phyloP scores from a whole-genome alignment of 2,113 vertebrate species.

The Callocephalon fimbriatum region DNA sequence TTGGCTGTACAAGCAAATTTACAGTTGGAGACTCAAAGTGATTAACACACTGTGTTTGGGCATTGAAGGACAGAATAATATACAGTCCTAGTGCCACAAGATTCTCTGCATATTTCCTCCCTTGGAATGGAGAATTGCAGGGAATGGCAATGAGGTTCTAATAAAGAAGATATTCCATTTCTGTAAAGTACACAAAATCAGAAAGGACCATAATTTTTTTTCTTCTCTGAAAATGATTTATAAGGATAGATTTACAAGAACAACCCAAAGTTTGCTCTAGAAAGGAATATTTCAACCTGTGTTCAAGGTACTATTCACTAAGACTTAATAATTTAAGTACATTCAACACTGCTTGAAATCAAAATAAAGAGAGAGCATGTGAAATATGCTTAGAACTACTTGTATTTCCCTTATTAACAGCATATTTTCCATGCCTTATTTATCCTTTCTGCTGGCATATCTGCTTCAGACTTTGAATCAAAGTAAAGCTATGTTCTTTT shows the following conservation, averaged over 20 bases:
- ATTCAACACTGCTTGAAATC: slow-evolving; percentile 53
- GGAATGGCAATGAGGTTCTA: not conserved
- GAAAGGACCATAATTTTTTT: too few relatives aligned
- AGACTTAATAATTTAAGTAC: slow-evolving; percentile 63
- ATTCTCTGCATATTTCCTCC: not conserved
- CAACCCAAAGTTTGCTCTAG: not conserved
- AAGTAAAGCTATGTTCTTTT: slow-evolving; percentile 57
- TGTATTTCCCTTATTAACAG: slow-evolving; percentile 62
- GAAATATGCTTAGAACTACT: slow-evolving; percentile 54
- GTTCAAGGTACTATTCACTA: slow-evolving; percentile 35
- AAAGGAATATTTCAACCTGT: slow-evolving; percentile 31
- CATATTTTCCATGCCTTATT: slow-evolving; percentile 64
- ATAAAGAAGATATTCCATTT: not conserved
- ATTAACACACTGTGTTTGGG: not conserved
- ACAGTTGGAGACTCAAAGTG: too few relatives aligned
- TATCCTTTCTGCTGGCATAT: slow-evolving; percentile 57
- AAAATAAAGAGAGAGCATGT: slow-evolving; percentile 56
- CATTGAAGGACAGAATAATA: not conserved
- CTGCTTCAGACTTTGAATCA: slow-evolving; percentile 53
- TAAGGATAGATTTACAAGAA: slow-evolving; percentile 30
- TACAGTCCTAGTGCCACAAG: not conserved
- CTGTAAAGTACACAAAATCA: not conserved
- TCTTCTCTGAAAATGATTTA: slow-evolving; percentile 22
- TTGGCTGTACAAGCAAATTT: too few relatives aligned
- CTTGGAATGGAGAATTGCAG: not conserved